phyloP scores from a whole-genome alignment of 1,140 invertebrate species.

The Tachypleus tridentatus region DNA sequence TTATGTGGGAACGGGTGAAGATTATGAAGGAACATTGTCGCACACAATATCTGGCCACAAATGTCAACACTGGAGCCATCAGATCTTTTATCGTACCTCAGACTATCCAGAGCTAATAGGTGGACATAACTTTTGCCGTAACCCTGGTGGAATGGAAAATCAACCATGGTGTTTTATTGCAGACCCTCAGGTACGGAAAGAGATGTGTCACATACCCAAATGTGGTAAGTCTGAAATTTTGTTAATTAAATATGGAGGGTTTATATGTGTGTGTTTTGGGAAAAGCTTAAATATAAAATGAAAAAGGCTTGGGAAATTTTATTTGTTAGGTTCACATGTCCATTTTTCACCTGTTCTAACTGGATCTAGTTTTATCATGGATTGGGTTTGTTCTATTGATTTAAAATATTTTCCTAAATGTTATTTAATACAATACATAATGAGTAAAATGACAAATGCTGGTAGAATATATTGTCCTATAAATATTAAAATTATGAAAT shows the following conservation, averaged over 20 bases:
- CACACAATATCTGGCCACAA: slow-evolving; percentile 53
- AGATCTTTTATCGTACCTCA: slow-evolving; percentile 54
- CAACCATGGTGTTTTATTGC: slow-evolving; percentile 78
- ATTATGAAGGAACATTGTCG: slow-evolving; percentile 62
- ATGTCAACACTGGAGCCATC: slow-evolving; percentile 72
- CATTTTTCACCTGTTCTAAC: too few species aligned
- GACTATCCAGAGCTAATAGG: slow-evolving; percentile 58
- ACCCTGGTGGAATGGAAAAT: slow-evolving; percentile 61
- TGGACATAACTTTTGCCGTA: slow-evolving; percentile 84
- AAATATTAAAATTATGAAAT: too few species aligned
- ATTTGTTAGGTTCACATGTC: too few species aligned
- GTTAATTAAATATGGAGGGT: background rate
- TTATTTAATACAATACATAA: too few species aligned
- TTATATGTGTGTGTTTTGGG: too few species aligned
- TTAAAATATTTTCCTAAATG: too few species aligned
- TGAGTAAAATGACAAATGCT: too few species aligned
- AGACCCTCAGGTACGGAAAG: slow-evolving; percentile 37
- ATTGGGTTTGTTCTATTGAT: too few species aligned
- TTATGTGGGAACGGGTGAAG: slow-evolving; percentile 66
- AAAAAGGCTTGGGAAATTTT: too few species aligned
- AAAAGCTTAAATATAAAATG: too few species aligned
- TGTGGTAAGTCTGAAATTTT: slow-evolving; percentile 46
- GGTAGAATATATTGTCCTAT: too few species aligned
- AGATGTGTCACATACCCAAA: slow-evolving; percentile 69
- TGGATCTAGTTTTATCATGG: too few species aligned